A percentile compares a stretch with the other conserved stretches of the same genome.
Conservation (phyloP, 1,140 invertebrate species). For the Drosophila trapezifrons region DNA sequence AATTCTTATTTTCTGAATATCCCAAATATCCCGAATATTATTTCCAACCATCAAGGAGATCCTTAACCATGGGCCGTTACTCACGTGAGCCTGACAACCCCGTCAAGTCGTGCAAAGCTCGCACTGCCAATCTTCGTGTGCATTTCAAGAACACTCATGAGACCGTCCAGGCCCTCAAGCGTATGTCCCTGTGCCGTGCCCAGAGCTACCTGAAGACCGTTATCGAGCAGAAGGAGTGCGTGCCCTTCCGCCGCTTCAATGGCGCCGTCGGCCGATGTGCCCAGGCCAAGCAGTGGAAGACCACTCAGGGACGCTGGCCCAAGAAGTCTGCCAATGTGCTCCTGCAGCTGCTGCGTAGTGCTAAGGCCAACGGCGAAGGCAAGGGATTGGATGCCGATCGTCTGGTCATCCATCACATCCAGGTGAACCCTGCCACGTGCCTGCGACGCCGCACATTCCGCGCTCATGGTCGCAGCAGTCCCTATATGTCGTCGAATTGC, state of each 20-base stretch:
- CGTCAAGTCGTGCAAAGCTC: too few species aligned
- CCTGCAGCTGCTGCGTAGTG: conserved; percentile 97
- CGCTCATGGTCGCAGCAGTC: conserved; percentile 99
- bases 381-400: conserved; percentile 98
- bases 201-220: conserved; percentile 98
- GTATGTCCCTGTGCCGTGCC: conserved; percentile 96
- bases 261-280: conserved; percentile 98
- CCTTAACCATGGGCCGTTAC: too few species aligned
- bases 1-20: too few species aligned
- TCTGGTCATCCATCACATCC: conserved; percentile 99
- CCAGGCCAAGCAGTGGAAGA: conserved; percentile 98
- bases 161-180: conserved; percentile 97
- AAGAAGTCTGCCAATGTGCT: conserved; percentile 99
- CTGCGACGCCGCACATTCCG: conserved; percentile 98
- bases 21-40: too few species aligned
- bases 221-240: conserved; percentile 97
- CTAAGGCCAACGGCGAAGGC: conserved; percentile 99
- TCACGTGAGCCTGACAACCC: too few species aligned
- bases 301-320: conserved; percentile 98
- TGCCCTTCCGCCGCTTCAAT: conserved; percentile 98
- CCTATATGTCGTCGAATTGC: conserved; percentile 99
- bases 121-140: too few species aligned
- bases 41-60: too few species aligned
- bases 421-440: conserved; percentile 97
- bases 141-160: conserved; percentile 96